A percentile compares a stretch with the other conserved stretches of the same genome.
phyloP scores from a whole-genome alignment of 2,888 invertebrate species.

The Temnothorax rugatulus region DNA sequence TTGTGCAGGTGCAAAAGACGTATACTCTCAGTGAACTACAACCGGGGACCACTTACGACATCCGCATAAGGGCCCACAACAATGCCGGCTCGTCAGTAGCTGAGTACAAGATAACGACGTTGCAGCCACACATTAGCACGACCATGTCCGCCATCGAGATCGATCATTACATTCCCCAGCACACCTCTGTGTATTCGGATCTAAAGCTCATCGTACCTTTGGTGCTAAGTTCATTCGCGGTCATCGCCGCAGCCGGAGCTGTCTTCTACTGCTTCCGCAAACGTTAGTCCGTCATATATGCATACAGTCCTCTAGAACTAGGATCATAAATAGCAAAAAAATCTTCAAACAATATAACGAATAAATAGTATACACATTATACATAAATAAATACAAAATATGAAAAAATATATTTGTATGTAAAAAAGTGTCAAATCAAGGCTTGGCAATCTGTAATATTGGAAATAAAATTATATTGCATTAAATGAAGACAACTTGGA shows the following conservation, averaged over 20 bases:
- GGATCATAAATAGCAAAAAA: neutral
- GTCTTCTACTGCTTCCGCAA: conserved; percentile 85
- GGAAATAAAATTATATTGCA: too few species aligned
- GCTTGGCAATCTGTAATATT: too few species aligned
- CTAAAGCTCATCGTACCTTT: conserved; percentile 84
- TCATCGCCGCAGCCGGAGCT: conserved; percentile 84
- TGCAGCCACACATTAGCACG: conserved; percentile 91
- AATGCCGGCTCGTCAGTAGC: conserved; percentile 95
- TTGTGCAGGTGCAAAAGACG: conserved; percentile 89
- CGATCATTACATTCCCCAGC: conserved; percentile 84
- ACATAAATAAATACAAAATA: neutral
- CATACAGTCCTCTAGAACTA: neutral
- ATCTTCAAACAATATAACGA: neutral
- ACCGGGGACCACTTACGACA: conserved; percentile 88
- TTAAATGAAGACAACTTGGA: too few species aligned
- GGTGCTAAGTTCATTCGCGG: conserved; percentile 83
- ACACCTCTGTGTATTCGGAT: conserved; percentile 83
- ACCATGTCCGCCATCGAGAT: conserved; percentile 82
- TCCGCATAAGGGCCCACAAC: conserved; percentile 90
- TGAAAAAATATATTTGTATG: neutral
- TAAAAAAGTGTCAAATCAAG: too few species aligned
- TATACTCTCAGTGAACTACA: conserved; percentile 93
- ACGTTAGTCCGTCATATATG: conserved; percentile 78
- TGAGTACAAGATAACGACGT: conserved; percentile 94
- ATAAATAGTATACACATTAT: neutral